Conservation (phyloP, 92 coral and sea anemone genomes). For the Diadumene lineata region DNA sequence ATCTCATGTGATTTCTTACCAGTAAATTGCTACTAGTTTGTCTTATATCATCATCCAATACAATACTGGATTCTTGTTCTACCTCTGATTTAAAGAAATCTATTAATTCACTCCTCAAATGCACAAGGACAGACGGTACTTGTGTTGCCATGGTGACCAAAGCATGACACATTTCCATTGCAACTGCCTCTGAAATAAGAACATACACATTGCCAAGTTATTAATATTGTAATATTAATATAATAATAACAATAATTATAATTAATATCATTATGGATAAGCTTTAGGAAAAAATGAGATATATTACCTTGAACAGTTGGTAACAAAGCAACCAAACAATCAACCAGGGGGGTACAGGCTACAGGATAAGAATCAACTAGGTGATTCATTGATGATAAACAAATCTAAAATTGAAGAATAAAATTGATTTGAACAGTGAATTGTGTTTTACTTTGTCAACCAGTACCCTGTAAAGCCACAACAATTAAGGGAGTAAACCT, state of each 20-base stretch:
- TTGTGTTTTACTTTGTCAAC: not conserved
- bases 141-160: conserved; percentile 95
- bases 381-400: conserved; percentile 72
- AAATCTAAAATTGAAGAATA: conserved; percentile 39
- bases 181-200: conserved; percentile 57
- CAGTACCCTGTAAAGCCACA: too few relatives aligned
- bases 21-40: conserved; percentile 9
- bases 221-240: too few relatives aligned
- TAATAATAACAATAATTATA: too few relatives aligned
- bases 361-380: conserved; percentile 66
- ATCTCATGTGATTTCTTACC: conserved; percentile 11
- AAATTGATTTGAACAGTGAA: not conserved
- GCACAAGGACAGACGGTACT: conserved; percentile 69
- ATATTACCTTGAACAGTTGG: conserved; percentile 72
- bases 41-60: conserved; percentile 17
- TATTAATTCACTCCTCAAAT: conserved; percentile 60
- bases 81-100: conserved; percentile 58
- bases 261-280: too few relatives aligned
- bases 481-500: too few relatives aligned
- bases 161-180: conserved; percentile 83
- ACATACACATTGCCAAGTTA: not conserved
- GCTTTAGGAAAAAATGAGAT: too few relatives aligned
- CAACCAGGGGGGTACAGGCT: conserved; percentile 59
- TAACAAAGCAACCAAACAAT: conserved; percentile 65
- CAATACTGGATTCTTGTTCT: conserved; percentile 15